Evolutionary conservation across 2,113 vertebrate genomes (phyloP).

Genomic region (Phocoena sinus): DNA sequence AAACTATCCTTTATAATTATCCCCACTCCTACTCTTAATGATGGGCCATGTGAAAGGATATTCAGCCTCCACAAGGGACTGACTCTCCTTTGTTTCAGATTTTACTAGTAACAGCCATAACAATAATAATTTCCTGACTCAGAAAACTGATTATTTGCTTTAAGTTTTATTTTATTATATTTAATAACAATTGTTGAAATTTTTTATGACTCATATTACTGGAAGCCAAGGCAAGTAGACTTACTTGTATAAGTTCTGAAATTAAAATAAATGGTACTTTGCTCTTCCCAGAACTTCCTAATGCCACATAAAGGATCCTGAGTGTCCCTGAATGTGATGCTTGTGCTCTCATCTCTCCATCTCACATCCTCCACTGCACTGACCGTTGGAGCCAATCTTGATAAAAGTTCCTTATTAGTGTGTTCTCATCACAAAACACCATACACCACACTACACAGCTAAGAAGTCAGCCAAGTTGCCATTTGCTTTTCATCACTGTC

Average conservation of each 20-base stretch:
- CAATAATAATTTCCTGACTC: not conserved
- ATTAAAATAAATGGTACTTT: not conserved
- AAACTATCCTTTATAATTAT: not conserved
- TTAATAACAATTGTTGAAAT: not conserved
- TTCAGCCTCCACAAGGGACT: not conserved
- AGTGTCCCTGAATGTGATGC: not conserved
- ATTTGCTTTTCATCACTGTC: not conserved
- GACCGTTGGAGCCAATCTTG: not conserved
- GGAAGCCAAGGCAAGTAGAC: not conserved
- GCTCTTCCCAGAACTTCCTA: not conserved
- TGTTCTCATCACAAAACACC: not conserved
- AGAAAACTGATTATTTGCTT: not conserved
- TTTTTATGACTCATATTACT: not conserved
- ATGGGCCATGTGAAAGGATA: not conserved
- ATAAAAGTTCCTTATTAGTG: not conserved
- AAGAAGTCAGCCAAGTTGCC: not conserved
- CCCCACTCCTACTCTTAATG: not conserved
- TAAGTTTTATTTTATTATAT: not conserved
- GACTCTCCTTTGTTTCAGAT: not conserved
- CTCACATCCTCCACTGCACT: not conserved
- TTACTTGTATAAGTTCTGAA: not conserved
- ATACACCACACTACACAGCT: not conserved
- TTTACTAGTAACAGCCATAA: not conserved
- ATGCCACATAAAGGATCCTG: not conserved
- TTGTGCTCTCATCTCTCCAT: not conserved